phyloP scores from a whole-genome alignment of 2,888 invertebrate genomes.

The Syrphus vitripennis region DNA sequence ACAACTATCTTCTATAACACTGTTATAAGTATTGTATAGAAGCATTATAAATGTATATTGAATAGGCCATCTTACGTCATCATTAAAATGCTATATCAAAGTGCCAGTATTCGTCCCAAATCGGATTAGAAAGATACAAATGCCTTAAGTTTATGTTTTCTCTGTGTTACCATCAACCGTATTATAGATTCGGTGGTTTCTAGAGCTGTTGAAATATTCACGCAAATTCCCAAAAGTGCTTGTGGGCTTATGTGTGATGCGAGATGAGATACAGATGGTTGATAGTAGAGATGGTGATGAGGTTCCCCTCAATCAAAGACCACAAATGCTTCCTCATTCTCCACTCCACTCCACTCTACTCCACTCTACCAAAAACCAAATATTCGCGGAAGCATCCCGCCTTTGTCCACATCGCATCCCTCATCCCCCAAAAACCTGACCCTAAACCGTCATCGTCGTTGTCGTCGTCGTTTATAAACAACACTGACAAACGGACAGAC shows the following conservation, averaged over 20 bases:
- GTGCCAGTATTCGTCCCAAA: slow-evolving; percentile 41
- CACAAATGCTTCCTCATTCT: slow-evolving; percentile 22
- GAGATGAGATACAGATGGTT: slow-evolving; percentile 4
- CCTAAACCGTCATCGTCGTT: background rate
- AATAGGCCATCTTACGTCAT: slow-evolving; percentile 59
- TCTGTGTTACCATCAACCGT: background rate
- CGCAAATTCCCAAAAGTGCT: slow-evolving; percentile 63
- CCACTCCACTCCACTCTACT: no score
- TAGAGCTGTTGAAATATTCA: slow-evolving; percentile 63
- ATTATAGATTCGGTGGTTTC: slow-evolving; percentile 33
- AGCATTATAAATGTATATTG: background rate
- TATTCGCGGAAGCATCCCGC: slow-evolving; percentile 23
- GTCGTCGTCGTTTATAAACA: slow-evolving; percentile 15
- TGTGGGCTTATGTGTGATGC: slow-evolving; percentile 55
- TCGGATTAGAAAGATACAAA: slow-evolving; percentile 64
- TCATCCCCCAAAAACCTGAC: background rate
- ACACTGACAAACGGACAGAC: slow-evolving; percentile 62
- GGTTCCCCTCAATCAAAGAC: slow-evolving; percentile 37
- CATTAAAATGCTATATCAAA: slow-evolving; percentile 62
- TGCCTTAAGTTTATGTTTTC: background rate
- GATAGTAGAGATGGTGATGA: background rate
- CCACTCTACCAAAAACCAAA: no score
- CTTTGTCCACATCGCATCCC: background rate
- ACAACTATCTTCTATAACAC: slow-evolving; percentile 14
- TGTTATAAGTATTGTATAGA: slow-evolving; percentile 4